Base-by-base conservation (phyloP, 2,888 invertebrate genomes). In the Phaonia tiefii region DNA sequence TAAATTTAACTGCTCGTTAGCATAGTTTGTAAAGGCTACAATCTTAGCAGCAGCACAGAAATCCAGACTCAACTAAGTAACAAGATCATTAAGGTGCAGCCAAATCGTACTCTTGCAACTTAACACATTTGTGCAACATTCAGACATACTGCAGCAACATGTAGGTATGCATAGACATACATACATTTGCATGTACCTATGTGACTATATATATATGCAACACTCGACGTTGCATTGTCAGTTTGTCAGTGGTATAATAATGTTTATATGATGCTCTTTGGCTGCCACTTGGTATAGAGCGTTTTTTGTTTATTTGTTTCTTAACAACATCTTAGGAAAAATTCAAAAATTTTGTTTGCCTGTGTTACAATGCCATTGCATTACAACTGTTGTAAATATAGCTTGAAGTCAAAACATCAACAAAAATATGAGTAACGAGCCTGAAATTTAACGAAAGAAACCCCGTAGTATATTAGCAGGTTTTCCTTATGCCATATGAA, bases 41-140 rank as follows among this genome's bases (percentile, higher is more conserved):
- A 42, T 42, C 44, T 31, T 5, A 44, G 17, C 13, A 49, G 44
- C 51, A 37, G 37, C 63, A 58, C 22, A 42, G 20, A 70, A 71
- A 80, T 49, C 51, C 10, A 60, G 60, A 72, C 46, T 37, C 63
- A 67, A 78, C 81, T 67, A 81, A 72, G 71, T 77, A 81, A 81
- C 78, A 71, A 75, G 81, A 81, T 81, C 75, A 69, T 78, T 81
- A 75, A 78, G 81, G 81, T 81, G 78, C 81, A 77, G 60, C 22
- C 17, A 56, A 54, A 76, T 22, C 60, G 11, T 60, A 37, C 37
- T 42, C 20, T 11, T 1, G 39, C 63, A 15, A 11, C 39, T 42
- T 20, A 54, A 31, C 60, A 60, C 60, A 60, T 60, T 58, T 37
- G 26, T 26, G 56, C n/a, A 56, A 56, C 26, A 56, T 56, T 8